Conservation (phyloP, 2,113 vertebrate species). For the pig (Sus scrofa) region T2T-Sscrofa CM000816.6:76114001-76114500, state of each 20-base stretch:
- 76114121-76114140: background rate
- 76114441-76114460: slow-evolving; percentile 96
- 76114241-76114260: no score
- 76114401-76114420: slow-evolving; percentile 96
- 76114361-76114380: background rate
- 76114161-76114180: background rate
- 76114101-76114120: background rate
- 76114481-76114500: slow-evolving; percentile 92
- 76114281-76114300: background rate
- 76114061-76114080: background rate
- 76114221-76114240: background rate
- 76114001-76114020: background rate
- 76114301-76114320: slow-evolving; percentile 2
- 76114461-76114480: slow-evolving; percentile 95
- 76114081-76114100: background rate
- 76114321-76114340: background rate
- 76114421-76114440: slow-evolving; percentile 95
- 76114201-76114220: background rate
- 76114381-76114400: slow-evolving; percentile 91
- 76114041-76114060: background rate
- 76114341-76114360: background rate
- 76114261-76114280: background rate
- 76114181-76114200: background rate
- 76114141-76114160: background rate
- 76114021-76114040: background rate